A percentile compares a stretch with the other conserved stretches of the same genome.
phyloP scores from a whole-genome alignment of 2,797 vertebrate species.

The Ispidina picta region DNA sequence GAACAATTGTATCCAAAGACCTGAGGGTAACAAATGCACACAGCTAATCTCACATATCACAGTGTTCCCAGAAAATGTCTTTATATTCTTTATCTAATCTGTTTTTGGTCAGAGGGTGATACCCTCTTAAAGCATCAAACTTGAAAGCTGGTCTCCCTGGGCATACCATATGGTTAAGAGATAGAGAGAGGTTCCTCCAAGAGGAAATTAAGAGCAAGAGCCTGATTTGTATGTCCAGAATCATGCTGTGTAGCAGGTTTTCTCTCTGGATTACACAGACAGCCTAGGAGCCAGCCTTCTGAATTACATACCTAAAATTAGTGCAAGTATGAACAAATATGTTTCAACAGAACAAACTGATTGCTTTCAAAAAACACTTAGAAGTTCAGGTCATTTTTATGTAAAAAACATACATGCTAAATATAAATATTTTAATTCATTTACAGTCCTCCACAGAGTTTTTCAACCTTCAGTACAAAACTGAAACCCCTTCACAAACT shows the following conservation, averaged over 20 bases:
- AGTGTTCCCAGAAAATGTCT: neutral
- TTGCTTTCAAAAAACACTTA: neutral
- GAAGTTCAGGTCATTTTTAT: neutral
- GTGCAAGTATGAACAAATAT: neutral
- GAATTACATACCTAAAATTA: conserved; percentile 32
- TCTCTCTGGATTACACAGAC: neutral
- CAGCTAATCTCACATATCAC: neutral
- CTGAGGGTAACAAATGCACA: neutral
- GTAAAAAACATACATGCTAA: neutral
- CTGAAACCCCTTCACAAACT: neutral
- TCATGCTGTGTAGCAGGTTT: conserved; percentile 45
- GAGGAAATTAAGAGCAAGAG: conserved; percentile 21
- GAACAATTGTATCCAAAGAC: neutral
- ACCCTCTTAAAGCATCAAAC: neutral
- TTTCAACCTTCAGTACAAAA: neutral
- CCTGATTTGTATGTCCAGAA: neutral
- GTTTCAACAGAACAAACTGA: neutral
- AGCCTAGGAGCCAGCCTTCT: neutral
- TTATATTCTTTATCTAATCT: neutral
- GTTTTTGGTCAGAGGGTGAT: neutral
- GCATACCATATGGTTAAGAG: conserved; percentile 26
- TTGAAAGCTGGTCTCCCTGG: neutral
- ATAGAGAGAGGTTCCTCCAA: neutral
- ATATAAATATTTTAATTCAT: neutral
- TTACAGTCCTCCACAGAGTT: neutral